phyloP scores from a whole-genome alignment of 2,888 invertebrate species.

The Acrobasis repandana region DNA sequence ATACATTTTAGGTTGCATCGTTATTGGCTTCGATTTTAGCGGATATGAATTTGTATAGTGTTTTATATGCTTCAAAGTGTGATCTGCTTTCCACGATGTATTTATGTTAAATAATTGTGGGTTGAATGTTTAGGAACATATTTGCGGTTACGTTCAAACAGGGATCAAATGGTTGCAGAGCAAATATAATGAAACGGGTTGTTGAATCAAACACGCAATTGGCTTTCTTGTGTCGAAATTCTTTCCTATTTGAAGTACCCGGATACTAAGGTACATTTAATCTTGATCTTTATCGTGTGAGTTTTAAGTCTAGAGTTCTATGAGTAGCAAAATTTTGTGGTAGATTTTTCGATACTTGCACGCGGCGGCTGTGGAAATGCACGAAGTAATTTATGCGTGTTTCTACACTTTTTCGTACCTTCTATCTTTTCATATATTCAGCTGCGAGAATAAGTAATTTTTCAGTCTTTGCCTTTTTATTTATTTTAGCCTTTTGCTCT shows the following conservation, averaged over 20 bases:
- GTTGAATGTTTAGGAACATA: conserved; percentile 11
- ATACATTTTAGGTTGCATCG: conserved; percentile 41
- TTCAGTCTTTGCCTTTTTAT: conserved; percentile 1
- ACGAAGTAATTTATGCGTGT: conserved; percentile 2
- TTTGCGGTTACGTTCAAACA: conserved; percentile 6
- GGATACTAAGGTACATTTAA: background rate
- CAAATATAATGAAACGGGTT: conserved; percentile 13
- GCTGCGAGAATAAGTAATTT: background rate
- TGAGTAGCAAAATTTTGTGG: background rate
- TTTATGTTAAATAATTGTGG: conserved; percentile 4
- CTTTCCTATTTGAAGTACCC: conserved; percentile 6
- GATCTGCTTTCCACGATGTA: conserved; percentile 21
- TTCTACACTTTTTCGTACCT: background rate
- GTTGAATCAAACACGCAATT: conserved; percentile 12
- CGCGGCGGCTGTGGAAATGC: conserved; percentile 4
- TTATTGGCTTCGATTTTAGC: conserved; percentile 43
- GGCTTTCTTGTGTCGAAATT: conserved; percentile 7
- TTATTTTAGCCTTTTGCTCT: background rate
- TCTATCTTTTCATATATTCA: background rate
- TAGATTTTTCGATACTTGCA: conserved; percentile 3
- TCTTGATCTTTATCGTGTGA: conserved; percentile 6
- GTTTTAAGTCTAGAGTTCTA: background rate
- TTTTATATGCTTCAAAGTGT: conserved; percentile 42
- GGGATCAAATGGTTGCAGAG: conserved; percentile 17
- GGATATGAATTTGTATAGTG: conserved; percentile 39